Evolutionary conservation across 2,113 vertebrate genomes (phyloP).

Genomic region (Siniperca chuatsi): DNA sequence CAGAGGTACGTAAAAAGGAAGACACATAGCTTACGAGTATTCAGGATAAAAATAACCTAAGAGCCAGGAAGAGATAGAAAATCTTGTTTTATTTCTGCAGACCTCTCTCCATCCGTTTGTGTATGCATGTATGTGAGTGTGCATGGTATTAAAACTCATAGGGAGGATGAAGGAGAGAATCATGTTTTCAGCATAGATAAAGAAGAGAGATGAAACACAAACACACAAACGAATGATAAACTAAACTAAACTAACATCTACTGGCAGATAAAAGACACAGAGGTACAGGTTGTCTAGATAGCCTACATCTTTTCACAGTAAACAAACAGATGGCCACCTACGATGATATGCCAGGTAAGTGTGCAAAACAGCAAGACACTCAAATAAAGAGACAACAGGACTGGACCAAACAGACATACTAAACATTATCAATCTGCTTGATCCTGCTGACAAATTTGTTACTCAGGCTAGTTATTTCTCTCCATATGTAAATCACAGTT

Average conservation of each 20-base stretch:
- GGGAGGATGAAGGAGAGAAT: conserved; percentile 23
- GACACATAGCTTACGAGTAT: conserved; percentile 56
- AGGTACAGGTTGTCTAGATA: conserved; percentile 27
- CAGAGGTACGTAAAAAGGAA: conserved; percentile 51
- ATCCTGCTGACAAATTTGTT: conserved; percentile 65
- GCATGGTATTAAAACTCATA: conserved; percentile 35
- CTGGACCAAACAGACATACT: conserved; percentile 25
- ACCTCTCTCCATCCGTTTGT: conserved; percentile 46
- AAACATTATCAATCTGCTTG: conserved; percentile 62
- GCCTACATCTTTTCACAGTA: conserved; percentile 30
- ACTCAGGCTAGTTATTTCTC: conserved; percentile 57
- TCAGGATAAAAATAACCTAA: conserved; percentile 74
- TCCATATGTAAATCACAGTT: conserved; percentile 49
- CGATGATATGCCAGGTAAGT: conserved; percentile 8
- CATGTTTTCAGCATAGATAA: conserved; percentile 37
- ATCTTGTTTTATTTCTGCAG: conserved; percentile 28
- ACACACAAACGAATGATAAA: conserved; percentile 28
- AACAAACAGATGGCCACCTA: conserved; percentile 51
- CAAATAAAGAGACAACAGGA: conserved; percentile 43
- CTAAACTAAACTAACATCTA: neutral
- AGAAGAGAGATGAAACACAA: conserved; percentile 32
- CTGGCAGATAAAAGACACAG: conserved; percentile 24
- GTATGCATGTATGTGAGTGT: conserved; percentile 35
- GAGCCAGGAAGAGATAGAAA: conserved; percentile 49
- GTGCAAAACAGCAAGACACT: conserved; percentile 31